These are phyloP conservation scores for Seriola aureovittata DNA, from an alignment of 2,113 vertebrate species.

Conservation along the genomic window DNA sequence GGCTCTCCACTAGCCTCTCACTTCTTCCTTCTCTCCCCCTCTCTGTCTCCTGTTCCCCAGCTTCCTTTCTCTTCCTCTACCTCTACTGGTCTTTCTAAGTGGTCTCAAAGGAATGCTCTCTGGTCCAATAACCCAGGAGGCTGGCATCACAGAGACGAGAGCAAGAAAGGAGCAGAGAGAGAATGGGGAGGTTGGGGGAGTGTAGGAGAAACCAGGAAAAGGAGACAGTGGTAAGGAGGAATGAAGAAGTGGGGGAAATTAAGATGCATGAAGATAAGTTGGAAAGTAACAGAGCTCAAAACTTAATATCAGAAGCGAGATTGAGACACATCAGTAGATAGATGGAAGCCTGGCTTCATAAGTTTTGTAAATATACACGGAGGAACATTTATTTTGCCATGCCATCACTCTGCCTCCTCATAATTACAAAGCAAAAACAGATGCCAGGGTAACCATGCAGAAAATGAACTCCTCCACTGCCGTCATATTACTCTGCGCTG, in stretches of 20 bases:
- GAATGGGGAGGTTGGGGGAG: constrained; percentile 68
- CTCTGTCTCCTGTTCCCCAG: constrained; percentile 61
- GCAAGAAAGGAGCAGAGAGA: constrained; percentile 57
- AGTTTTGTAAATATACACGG: constrained; percentile 71
- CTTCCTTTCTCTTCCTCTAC: constrained; percentile 74
- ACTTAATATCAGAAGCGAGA: constrained; percentile 49
- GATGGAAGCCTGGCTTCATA: constrained; percentile 62
- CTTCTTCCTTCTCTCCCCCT: constrained; percentile 39
- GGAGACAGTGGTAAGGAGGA: constrained; percentile 53
- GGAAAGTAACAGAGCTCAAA: constrained; percentile 48
- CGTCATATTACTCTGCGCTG: constrained; percentile 57
- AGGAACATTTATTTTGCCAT: constrained; percentile 66
- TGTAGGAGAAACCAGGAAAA: constrained; percentile 50
- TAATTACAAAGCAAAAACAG: constrained; percentile 78
- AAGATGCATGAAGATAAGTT: constrained; percentile 68
- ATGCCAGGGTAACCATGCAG: constrained; percentile 84
- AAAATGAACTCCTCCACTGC: constrained; percentile 78
- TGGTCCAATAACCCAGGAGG: constrained; percentile 84
- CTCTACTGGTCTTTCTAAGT: constrained; percentile 83
- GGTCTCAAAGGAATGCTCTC: constrained; percentile 84
- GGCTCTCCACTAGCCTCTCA: constrained; percentile 62
- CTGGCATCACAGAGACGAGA: constrained; percentile 73
- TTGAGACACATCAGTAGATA: constrained; percentile 51
- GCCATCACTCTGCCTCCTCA: constrained; percentile 71
- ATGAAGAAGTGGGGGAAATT: constrained; percentile 51